Conservation (phyloP, 2,888 invertebrate genomes). For the Chymomyza fuscimana region DNA sequence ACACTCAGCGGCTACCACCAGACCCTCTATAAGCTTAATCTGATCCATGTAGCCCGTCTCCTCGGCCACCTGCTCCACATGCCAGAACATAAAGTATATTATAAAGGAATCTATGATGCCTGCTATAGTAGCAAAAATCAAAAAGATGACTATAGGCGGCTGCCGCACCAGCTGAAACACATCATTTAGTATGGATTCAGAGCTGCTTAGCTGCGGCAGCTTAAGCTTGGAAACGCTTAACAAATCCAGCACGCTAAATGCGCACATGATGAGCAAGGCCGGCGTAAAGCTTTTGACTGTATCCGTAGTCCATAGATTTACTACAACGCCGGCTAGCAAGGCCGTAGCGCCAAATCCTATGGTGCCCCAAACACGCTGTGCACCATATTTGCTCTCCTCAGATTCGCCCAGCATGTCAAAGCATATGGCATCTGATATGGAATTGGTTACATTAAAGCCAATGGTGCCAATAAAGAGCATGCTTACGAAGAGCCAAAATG, state of each 20-base stretch:
- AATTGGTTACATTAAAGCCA: constrained; percentile 91
- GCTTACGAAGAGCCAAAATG: constrained; percentile 88
- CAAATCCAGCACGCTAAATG: constrained; percentile 84
- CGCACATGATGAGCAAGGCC: constrained; percentile 85
- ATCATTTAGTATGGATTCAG: constrained; percentile 85
- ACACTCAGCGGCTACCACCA: constrained; percentile 89
- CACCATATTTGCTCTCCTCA: constrained; percentile 86
- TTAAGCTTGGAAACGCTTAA: constrained; percentile 83
- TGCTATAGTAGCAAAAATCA: constrained; percentile 87
- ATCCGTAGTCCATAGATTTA: constrained; percentile 84
- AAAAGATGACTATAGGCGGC: constrained; percentile 85
- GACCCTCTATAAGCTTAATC: constrained; percentile 89
- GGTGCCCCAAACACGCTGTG: constrained; percentile 91
- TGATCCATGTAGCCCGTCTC: constrained; percentile 83
- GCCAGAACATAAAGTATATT: constrained; percentile 91
- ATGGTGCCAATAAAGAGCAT: constrained; percentile 88
- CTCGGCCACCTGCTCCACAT: constrained; percentile 87
- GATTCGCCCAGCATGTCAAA: constrained; percentile 90
- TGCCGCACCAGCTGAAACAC: constrained; percentile 83
- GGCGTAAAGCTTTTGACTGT: constrained; percentile 85
- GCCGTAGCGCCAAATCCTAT: constrained; percentile 89
- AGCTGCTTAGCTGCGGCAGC: constrained; percentile 85
- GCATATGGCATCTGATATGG: constrained; percentile 93
- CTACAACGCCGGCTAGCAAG: constrained; percentile 85
- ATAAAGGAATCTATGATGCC: constrained; percentile 90